Evolutionary conservation across 1,140 invertebrate genomes (phyloP).

Genomic region (Parasteatoda tepidariorum): DNA sequence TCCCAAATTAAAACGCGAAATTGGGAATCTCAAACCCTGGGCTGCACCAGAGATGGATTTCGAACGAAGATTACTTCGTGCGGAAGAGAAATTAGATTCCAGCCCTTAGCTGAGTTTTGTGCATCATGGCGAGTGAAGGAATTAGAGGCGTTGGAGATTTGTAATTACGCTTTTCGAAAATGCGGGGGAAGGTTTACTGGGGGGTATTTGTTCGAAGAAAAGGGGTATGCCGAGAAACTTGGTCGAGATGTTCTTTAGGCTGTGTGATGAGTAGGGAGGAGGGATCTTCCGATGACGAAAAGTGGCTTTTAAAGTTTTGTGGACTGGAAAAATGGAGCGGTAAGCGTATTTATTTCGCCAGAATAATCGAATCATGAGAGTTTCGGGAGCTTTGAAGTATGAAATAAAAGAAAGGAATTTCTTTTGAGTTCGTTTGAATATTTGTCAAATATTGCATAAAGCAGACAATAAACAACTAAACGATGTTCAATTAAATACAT

Average conservation of each 20-base stretch:
- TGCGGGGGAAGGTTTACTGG: not conserved
- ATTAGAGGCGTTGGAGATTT: slow-evolving; percentile 26
- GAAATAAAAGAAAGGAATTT: not conserved
- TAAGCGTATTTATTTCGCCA: not conserved
- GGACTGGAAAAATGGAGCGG: not conserved
- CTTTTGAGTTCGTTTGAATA: too few species aligned
- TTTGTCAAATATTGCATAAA: too few species aligned
- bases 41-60: not conserved
- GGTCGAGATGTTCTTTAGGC: not conserved
- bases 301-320: not conserved
- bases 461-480: too few species aligned
- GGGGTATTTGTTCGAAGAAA: not conserved
- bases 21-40: slow-evolving; percentile 22
- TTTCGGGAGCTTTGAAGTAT: too few species aligned
- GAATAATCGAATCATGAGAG: not conserved
- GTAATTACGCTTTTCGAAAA: slow-evolving; percentile 17
- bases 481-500: too few species aligned
- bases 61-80: slow-evolving; percentile 21
- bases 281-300: not conserved
- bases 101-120: not conserved
- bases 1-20: slow-evolving; percentile 34
- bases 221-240: not conserved
- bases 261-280: not conserved
- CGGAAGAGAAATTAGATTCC: slow-evolving; percentile 32
- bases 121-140: not conserved